A percentile compares a stretch with the other conserved stretches of the same genome.
Conservation (phyloP, 2,113 vertebrate genomes). For the Trochalopteron elliotii region DNA sequence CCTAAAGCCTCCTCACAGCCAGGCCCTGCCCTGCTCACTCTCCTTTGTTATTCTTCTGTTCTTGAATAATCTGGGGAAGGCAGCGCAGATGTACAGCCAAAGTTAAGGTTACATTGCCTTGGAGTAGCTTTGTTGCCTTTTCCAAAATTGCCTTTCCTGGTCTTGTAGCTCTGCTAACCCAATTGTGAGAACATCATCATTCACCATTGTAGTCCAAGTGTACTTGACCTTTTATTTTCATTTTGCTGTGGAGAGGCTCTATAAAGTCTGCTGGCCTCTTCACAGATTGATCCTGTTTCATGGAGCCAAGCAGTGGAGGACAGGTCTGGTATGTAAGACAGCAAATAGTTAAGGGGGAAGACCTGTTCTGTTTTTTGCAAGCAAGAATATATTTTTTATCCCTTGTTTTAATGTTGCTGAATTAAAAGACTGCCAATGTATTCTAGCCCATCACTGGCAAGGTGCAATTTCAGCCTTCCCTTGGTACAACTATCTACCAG, state of each 20-base stretch:
- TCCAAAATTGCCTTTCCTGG: background rate
- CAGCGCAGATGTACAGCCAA: rapidly evolving
- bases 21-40: background rate
- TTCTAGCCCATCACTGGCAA: background rate
- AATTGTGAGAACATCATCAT: background rate
- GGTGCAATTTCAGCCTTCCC: background rate
- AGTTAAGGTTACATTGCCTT: background rate
- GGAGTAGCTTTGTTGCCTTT: background rate
- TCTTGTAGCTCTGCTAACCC: background rate
- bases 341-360: background rate
- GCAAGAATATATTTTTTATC: background rate
- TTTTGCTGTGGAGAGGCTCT: background rate
- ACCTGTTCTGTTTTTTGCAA: background rate
- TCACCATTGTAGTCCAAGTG: background rate
- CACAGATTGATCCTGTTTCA: background rate
- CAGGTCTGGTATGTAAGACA: background rate
- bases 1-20: background rate
- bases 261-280: background rate
- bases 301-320: background rate
- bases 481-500: background rate
- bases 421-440: background rate
- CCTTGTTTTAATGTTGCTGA: background rate
- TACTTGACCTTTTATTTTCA: background rate
- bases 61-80: background rate
- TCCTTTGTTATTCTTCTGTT: background rate